Conservation (phyloP, 1,140 invertebrate species). For the Spodoptera litura region DNA sequence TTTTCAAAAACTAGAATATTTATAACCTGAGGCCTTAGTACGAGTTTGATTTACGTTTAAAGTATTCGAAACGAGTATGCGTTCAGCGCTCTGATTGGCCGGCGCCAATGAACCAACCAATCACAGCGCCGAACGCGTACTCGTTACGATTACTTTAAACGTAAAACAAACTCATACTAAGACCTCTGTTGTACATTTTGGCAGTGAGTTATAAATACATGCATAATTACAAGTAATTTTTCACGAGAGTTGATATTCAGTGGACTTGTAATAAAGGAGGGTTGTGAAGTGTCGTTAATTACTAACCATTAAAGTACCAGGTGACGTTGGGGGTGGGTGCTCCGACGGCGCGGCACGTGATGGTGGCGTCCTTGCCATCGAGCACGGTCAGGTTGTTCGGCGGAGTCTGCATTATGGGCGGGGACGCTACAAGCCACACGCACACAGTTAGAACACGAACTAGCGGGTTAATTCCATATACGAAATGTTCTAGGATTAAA, state of each 20-base stretch:
- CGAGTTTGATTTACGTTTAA: no score
- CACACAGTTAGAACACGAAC: constrained; percentile 71
- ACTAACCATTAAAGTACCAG: constrained; percentile 95
- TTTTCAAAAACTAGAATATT: no score
- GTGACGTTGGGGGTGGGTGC: constrained; percentile 96
- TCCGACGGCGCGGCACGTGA: constrained; percentile 94
- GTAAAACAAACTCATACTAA: no score
- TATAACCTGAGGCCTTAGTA: no score
- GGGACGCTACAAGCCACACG: constrained; percentile 90
- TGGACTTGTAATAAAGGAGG: neutral
- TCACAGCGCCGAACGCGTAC: no score
- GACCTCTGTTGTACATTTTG: no score
- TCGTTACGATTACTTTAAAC: no score
- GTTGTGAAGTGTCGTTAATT: neutral
- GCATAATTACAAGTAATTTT: neutral
- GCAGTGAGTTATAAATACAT: neutral
- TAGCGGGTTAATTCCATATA: constrained; percentile 53
- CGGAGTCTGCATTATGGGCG: constrained; percentile 92
- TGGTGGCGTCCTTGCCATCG: constrained; percentile 96
- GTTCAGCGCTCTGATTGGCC: no score
- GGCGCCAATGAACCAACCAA: no score
- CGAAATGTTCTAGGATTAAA: constrained; percentile 23
- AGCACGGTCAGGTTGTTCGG: constrained; percentile 95
- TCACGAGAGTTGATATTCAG: neutral
- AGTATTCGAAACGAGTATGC: no score